Percentiles rank a stretch among this genome's conserved stretches.
These are phyloP conservation scores for Pocillopora grandis DNA, from an alignment of 92 coral and sea anemone genomes.

Conservation along the genomic window DNA sequence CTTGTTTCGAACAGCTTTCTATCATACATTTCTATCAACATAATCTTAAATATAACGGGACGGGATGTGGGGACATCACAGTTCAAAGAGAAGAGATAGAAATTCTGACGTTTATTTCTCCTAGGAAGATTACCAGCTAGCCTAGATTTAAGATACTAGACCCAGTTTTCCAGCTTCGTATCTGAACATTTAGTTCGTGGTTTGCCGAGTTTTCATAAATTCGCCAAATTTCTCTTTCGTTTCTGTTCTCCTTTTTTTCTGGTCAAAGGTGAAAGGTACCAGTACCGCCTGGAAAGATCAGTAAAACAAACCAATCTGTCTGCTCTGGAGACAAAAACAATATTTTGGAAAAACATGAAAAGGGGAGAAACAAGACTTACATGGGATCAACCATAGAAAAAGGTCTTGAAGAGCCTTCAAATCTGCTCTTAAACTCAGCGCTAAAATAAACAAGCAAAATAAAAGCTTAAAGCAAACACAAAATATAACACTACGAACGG, in stretches of 20 bases:
- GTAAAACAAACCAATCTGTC: neutral
- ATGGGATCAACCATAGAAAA: conserved; percentile 62
- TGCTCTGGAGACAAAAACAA: neutral
- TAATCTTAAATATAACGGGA: too few relatives aligned
- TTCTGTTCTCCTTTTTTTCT: neutral
- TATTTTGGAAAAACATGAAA: neutral
- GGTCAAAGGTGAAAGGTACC: neutral
- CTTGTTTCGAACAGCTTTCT: too few relatives aligned
- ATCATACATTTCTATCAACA: too few relatives aligned
- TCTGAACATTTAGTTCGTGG: too few relatives aligned
- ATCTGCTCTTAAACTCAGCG: conserved; percentile 62
- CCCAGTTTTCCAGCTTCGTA: too few relatives aligned
- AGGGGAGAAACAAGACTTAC: conserved; percentile 29
- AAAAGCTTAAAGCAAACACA: conserved; percentile 43
- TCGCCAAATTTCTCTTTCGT: too few relatives aligned
- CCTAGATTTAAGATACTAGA: too few relatives aligned
- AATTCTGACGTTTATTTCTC: too few relatives aligned
- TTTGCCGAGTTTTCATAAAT: too few relatives aligned
- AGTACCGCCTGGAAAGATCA: neutral
- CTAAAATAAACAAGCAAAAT: conserved; percentile 61
- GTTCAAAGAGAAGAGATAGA: too few relatives aligned
- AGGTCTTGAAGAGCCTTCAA: conserved; percentile 44
- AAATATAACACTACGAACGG: conserved; percentile 13
- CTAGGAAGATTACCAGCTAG: too few relatives aligned
- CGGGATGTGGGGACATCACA: too few relatives aligned